phyloP scores from a whole-genome alignment of 1,140 invertebrate species.

The Magallana angulata region DNA sequence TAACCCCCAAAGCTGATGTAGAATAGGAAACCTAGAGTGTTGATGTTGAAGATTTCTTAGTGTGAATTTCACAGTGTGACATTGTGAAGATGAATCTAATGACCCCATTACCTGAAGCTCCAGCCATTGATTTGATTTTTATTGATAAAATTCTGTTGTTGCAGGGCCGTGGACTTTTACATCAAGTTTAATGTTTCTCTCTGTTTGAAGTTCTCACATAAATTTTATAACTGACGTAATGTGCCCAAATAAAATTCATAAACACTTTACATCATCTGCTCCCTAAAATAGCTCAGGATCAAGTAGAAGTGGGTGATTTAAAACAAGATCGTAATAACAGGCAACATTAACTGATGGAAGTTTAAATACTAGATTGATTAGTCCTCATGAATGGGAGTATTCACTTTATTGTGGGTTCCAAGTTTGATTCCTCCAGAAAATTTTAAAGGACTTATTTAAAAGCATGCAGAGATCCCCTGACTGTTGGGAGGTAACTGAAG shows the following conservation, averaged over 20 bases:
- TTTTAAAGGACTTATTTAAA: too few species aligned
- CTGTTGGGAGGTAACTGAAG: too few species aligned
- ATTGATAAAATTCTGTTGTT: not conserved
- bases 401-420: too few species aligned
- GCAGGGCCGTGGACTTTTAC: not conserved
- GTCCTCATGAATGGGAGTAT: too few species aligned
- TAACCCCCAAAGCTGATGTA: not conserved
- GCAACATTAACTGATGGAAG: too few species aligned
- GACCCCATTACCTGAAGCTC: not conserved
- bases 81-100: conserved; percentile 23
- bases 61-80: conserved; percentile 16
- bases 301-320: too few species aligned
- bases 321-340: too few species aligned
- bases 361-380: too few species aligned
- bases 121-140: conserved; percentile 31
- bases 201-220: conserved; percentile 30
- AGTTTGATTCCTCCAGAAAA: too few species aligned
- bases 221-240: conserved; percentile 32
- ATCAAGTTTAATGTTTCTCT: conserved; percentile 6
- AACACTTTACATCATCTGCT: not conserved
- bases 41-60: not conserved
- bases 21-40: conserved; percentile 21
- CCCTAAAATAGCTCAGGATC: conserved; percentile 3
- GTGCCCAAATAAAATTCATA: not conserved
- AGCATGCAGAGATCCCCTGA: too few species aligned